phyloP scores from a whole-genome alignment of 2,888 invertebrate species.

The Falcaria lacertinaria region DNA sequence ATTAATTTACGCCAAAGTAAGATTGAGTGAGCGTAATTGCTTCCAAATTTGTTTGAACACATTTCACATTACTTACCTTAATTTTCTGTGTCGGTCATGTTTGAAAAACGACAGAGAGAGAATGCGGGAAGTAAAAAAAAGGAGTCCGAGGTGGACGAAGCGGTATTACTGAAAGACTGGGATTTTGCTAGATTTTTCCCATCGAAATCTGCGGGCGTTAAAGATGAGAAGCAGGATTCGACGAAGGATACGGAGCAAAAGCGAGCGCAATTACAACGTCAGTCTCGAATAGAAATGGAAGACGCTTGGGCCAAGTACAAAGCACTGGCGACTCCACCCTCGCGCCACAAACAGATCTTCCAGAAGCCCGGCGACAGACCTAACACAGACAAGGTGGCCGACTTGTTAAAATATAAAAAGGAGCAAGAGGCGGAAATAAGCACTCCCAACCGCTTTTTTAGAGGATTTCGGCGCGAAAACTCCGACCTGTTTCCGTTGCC shows the following conservation, averaged over 20 bases:
- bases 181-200: conserved; percentile 92
- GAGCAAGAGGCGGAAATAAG: conserved; percentile 86
- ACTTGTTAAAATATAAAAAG: conserved; percentile 82
- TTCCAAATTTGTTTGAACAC: conserved; percentile 23
- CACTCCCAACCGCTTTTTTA: conserved; percentile 85
- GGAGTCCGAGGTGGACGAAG: conserved; percentile 85
- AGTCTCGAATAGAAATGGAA: conserved; percentile 70
- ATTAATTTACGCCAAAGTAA: conserved; percentile 74
- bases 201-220: conserved; percentile 54
- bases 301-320: conserved; percentile 70
- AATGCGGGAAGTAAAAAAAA: conserved; percentile 58
- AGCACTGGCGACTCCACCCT: conserved; percentile 63
- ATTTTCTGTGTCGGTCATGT: conserved; percentile 70
- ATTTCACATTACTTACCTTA: conserved; percentile 57
- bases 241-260: conserved; percentile 65
- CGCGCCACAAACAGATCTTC: conserved; percentile 58
- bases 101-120: conserved; percentile 66
- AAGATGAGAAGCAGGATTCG: conserved; percentile 52
- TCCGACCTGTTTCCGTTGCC: conserved; percentile 90
- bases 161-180: conserved; percentile 91
- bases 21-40: conserved; percentile 64
- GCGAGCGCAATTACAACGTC: conserved; percentile 61
- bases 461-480: conserved; percentile 90
- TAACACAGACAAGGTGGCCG: conserved; percentile 66
- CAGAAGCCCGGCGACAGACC: conserved; percentile 59